These are phyloP conservation scores for Phyllotis vaccarum DNA, from an alignment of 2,797 vertebrate genomes.

Conservation along the genomic window DNA sequence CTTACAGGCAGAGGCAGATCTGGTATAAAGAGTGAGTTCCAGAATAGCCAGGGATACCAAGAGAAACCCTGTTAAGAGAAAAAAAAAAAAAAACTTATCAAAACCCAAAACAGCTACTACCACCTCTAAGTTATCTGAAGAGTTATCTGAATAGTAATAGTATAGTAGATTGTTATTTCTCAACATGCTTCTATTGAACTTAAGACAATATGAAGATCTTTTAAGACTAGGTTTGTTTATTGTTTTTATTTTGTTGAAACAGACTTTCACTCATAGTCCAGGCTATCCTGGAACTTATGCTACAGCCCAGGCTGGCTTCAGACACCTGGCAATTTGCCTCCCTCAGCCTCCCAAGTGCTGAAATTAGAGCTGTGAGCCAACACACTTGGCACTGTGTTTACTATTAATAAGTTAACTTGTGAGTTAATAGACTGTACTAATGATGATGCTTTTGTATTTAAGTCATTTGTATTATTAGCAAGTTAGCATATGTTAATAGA, in stretches of 20 bases:
- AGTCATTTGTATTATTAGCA: not conserved
- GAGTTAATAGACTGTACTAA: slow-evolving; percentile 39
- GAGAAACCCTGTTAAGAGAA: not conserved
- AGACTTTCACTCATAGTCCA: not conserved
- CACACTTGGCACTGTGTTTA: not conserved
- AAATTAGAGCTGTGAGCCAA: not conserved
- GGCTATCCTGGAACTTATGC: not conserved
- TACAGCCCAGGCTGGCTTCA: not conserved
- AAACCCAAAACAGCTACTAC: not conserved
- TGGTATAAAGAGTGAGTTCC: not conserved
- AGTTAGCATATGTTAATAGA: not conserved
- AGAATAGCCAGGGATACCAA: not conserved
- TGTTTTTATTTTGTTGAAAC: not conserved
- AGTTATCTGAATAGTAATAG: not conserved
- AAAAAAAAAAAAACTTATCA: not conserved
- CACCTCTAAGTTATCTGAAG: not conserved
- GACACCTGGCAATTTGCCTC: not conserved
- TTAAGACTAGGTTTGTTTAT: not conserved
- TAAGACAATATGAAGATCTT: slow-evolving; percentile 45
- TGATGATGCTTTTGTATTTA: slow-evolving; percentile 1
- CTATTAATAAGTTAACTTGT: slow-evolving; percentile 52
- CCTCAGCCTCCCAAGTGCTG: not conserved
- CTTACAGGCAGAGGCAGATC: not conserved
- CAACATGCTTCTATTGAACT: slow-evolving; percentile 15
- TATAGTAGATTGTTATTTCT: slow-evolving; percentile 17